A percentile compares a stretch with the other conserved stretches of the same genome.
These are phyloP conservation scores for Orientallactaga bullata DNA, from an alignment of 2,113 vertebrate species.

Conservation along the genomic window DNA sequence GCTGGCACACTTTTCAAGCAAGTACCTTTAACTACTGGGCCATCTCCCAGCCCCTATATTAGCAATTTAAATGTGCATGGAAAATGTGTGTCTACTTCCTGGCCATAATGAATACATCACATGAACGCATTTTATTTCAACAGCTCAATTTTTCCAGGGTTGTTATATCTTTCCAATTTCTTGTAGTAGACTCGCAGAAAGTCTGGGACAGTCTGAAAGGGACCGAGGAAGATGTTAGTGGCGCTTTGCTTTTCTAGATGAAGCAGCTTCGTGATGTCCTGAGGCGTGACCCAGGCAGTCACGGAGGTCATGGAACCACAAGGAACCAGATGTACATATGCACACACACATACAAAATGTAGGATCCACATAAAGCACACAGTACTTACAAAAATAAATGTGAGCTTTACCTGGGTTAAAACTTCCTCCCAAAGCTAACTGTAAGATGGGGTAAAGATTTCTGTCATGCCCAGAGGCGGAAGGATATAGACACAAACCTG, in stretches of 20 bases:
- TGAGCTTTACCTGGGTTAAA: conserved; percentile 41
- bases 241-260: not conserved
- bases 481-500: conserved; percentile 89
- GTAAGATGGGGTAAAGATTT: not conserved
- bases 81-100: not conserved
- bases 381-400: conserved; percentile 11
- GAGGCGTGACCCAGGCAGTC: not conserved
- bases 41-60: too few species aligned
- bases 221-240: not conserved
- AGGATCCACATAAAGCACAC: conserved; percentile 19
- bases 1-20: too few species aligned
- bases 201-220: not conserved
- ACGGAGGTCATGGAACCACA: not conserved
- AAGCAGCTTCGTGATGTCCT: not conserved
- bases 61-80: not conserved
- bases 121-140: conserved; percentile 57
- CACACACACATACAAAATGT: not conserved
- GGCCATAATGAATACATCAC: not conserved
- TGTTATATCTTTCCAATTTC: conserved; percentile 14
- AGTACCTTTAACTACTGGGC: too few species aligned
- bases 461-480: conserved; percentile 4
- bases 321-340: not conserved
- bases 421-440: conserved; percentile 18
- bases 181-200: not conserved
- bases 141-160: not conserved